phyloP scores from a whole-genome alignment of 2,113 vertebrate species.

The Sylvilagus bachmani region DNA sequence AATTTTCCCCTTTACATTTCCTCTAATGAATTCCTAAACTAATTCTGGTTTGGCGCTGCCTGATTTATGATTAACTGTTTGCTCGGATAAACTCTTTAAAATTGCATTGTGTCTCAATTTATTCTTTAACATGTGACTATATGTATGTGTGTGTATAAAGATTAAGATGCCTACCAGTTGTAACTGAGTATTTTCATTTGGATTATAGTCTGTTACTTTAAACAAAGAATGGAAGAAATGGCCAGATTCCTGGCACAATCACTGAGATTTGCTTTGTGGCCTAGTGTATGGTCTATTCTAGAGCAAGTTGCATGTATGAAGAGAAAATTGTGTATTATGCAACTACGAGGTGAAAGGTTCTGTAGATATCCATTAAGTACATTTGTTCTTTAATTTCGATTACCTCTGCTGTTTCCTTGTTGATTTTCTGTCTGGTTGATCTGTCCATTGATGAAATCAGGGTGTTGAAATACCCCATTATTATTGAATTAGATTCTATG shows the following conservation, averaged over 20 bases:
- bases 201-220: not conserved
- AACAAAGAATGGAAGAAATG: not conserved
- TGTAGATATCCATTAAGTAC: no score
- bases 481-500: no score
- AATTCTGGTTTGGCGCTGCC: not conserved
- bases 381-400: no score
- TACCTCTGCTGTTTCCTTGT: no score
- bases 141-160: not conserved
- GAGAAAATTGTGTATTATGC: no score
- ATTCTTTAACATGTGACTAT: not conserved
- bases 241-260: not conserved
- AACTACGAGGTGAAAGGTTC: no score
- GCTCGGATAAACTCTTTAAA: not conserved
- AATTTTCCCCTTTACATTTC: not conserved
- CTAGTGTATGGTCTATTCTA: no score
- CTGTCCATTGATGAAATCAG: no score
- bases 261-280: not conserved
- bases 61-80: not conserved
- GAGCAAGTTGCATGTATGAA: no score
- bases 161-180: not conserved
- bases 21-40: not conserved
- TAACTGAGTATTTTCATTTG: constrained; percentile 14
- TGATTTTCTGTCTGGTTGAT: no score
- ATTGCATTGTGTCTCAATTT: not conserved
- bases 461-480: no score